Evolutionary conservation across 2,888 invertebrate species (phyloP).

Genomic region (Macrophya annulata): DNA sequence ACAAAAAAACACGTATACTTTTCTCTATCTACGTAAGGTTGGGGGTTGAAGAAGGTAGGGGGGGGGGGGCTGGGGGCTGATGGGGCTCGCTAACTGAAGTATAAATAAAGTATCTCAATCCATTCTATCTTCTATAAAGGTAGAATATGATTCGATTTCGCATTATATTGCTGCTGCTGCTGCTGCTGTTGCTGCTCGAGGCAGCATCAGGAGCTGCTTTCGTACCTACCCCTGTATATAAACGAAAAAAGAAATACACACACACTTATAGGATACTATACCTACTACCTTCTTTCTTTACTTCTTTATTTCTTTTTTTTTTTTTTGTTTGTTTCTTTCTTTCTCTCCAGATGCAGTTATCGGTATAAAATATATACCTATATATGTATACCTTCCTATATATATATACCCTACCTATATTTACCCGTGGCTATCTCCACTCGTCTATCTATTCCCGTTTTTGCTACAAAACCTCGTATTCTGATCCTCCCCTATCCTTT

Average conservation of each 20-base stretch:
- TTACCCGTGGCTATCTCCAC: not conserved
- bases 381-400: not conserved
- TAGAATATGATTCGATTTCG: constrained; percentile 39
- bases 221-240: not conserved
- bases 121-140: constrained; percentile 34
- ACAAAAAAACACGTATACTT: not conserved
- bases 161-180: constrained; percentile 23
- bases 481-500: not conserved
- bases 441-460: not conserved
- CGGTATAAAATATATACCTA: not conserved
- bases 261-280: not conserved
- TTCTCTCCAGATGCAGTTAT: constrained; percentile 15
- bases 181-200: not conserved
- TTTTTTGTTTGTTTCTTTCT: constrained; percentile 9
- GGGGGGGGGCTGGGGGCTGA: not conserved
- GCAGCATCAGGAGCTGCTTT: constrained; percentile 22
- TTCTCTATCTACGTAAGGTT: not conserved
- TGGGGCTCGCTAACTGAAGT: constrained; percentile 24
- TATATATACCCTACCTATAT: not conserved
- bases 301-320: not conserved
- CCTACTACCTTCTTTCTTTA: not conserved
- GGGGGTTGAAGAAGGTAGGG: constrained; percentile 5
- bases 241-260: not conserved
- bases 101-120: constrained; percentile 48
- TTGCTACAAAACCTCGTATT: not conserved